These are phyloP conservation scores for Myotis lucifugus DNA, from an alignment of 2,113 vertebrate genomes.

Conservation along the genomic window DNA sequence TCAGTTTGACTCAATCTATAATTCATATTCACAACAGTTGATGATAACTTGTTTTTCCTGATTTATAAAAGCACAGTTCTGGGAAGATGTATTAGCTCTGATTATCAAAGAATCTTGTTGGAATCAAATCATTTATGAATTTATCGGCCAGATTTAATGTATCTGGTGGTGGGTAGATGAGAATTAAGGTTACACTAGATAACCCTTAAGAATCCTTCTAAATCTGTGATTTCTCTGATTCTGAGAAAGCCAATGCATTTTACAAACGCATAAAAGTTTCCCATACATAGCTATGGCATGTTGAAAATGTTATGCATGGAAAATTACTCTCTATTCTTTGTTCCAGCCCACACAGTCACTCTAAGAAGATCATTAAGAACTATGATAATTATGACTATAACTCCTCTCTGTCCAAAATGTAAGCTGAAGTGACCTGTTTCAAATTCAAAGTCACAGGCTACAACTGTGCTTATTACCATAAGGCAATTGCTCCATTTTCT, in stretches of 20 bases:
- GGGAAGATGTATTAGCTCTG: neutral
- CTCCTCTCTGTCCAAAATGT: constrained; percentile 54
- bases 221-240: constrained; percentile 29
- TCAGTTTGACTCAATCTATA: constrained; percentile 12
- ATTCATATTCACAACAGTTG: neutral
- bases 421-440: constrained; percentile 10
- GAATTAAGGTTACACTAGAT: neutral
- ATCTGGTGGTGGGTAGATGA: neutral
- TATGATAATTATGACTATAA: constrained; percentile 53
- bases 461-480: neutral
- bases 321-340: constrained; percentile 71
- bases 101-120: neutral
- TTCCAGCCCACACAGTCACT: constrained; percentile 58
- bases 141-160: neutral
- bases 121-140: neutral
- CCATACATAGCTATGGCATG: constrained; percentile 60
- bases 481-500: neutral
- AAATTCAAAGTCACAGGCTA: constrained; percentile 19
- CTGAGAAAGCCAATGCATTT: constrained; percentile 19
- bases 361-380: constrained; percentile 63
- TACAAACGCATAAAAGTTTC: constrained; percentile 49
- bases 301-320: constrained; percentile 63
- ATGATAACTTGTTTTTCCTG: constrained; percentile 22
- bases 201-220: constrained; percentile 9
- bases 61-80: constrained; percentile 28